A percentile compares a stretch with the other conserved stretches of the same genome.
phyloP scores from a whole-genome alignment of 2,888 invertebrate genomes.

The Xanthorhoe spadicearia region DNA sequence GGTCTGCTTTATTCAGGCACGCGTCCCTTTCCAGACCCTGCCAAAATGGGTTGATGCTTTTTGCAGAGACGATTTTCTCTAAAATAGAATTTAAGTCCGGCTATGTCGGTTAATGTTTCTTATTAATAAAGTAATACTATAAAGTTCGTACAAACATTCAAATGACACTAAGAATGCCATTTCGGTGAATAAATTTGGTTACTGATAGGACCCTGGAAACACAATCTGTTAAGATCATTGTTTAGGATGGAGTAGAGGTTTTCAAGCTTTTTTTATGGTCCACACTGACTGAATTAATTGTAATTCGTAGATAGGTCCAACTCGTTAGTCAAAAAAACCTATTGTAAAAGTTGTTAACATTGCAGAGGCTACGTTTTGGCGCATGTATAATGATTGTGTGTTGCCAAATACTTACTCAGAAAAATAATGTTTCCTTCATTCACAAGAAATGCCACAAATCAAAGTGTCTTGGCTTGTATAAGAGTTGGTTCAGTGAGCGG shows the following conservation, averaged over 20 bases:
- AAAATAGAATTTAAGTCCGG: neutral
- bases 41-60: neutral
- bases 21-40: neutral
- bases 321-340: neutral
- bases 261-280: neutral
- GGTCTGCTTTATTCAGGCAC: no score
- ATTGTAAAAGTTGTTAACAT: slow-evolving; percentile 20
- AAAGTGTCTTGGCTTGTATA: slow-evolving; percentile 36
- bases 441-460: slow-evolving; percentile 42
- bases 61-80: neutral
- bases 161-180: neutral
- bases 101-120: neutral
- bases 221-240: neutral
- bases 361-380: neutral
- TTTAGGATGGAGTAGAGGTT: neutral
- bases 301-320: neutral
- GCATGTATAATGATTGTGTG: neutral
- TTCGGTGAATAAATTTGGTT: neutral
- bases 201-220: neutral
- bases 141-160: neutral
- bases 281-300: neutral
- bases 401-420: slow-evolving; percentile 49
- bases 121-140: neutral
- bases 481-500: slow-evolving; percentile 31
- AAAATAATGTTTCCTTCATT: slow-evolving; percentile 41